These are phyloP conservation scores for Drosophila testacea DNA, from an alignment of 2,888 invertebrate species.

Conservation along the genomic window DNA sequence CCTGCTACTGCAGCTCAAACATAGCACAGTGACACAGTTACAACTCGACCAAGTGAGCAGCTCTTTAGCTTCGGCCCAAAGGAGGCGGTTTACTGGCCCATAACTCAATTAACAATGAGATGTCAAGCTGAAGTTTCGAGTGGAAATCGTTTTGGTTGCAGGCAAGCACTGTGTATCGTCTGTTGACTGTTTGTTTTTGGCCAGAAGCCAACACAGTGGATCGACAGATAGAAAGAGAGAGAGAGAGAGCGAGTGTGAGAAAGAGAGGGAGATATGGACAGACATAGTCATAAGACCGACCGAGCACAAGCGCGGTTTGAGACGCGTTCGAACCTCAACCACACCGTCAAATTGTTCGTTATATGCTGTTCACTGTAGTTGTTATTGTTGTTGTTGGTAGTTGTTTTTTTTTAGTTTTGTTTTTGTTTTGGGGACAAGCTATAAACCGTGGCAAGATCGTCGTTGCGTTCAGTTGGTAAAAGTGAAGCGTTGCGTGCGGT, in stretches of 20 bases:
- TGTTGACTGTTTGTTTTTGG: slow-evolving; percentile 13
- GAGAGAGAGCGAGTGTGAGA: neutral
- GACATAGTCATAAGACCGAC: slow-evolving; percentile 11
- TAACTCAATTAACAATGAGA: slow-evolving; percentile 65
- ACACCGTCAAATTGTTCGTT: slow-evolving; percentile 35
- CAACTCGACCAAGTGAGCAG: neutral
- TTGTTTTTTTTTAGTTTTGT: slow-evolving; percentile 48
- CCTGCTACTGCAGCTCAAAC: slow-evolving; percentile 46
- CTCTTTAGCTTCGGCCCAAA: slow-evolving; percentile 18
- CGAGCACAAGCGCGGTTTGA: slow-evolving; percentile 53
- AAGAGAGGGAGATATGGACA: neutral
- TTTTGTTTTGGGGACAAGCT: slow-evolving; percentile 83
- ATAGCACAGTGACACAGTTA: slow-evolving; percentile 66
- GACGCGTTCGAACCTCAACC: slow-evolving; percentile 63
- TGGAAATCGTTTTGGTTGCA: slow-evolving; percentile 41
- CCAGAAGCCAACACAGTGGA: slow-evolving; percentile 1
- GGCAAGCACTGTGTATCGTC: slow-evolving; percentile 9
- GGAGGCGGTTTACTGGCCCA: slow-evolving; percentile 50
- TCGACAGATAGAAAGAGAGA: neutral
- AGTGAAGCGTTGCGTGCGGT: slow-evolving; percentile 84
- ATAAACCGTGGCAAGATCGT: slow-evolving; percentile 85
- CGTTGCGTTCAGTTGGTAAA: slow-evolving; percentile 85
- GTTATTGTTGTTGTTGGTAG: slow-evolving; percentile 30
- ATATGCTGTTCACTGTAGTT: slow-evolving; percentile 29
- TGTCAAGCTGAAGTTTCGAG: slow-evolving; percentile 45